Evolutionary conservation across 2,888 invertebrate species (phyloP).

Genomic region (Andrena bucephala): DNA sequence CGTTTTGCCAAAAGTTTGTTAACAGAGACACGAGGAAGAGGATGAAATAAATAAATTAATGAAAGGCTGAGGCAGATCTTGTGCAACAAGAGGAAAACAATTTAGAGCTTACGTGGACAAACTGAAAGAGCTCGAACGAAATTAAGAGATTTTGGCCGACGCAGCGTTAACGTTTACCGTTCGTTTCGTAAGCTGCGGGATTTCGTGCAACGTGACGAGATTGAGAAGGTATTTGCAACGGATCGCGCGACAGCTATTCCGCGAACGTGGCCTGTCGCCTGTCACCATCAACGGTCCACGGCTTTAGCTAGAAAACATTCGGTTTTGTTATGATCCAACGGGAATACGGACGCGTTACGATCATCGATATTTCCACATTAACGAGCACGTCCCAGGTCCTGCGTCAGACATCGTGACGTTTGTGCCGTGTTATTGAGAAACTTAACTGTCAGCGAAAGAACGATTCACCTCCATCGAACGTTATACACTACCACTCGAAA

Average conservation of each 20-base stretch:
- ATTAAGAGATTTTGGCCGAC: constrained; percentile 14
- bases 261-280: constrained; percentile 7
- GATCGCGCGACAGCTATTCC: background rate
- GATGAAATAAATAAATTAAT: too few species aligned
- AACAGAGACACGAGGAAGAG: background rate
- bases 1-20: background rate
- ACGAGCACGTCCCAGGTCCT: background rate
- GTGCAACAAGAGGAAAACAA: background rate
- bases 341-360: background rate
- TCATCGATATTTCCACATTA: background rate
- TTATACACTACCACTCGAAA: background rate
- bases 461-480: background rate
- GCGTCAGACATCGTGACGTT: background rate
- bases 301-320: background rate
- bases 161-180: background rate
- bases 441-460: constrained; percentile 7
- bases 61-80: background rate
- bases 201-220: constrained; percentile 47
- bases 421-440: background rate
- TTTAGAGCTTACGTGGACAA: background rate
- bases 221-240: constrained; percentile 18
- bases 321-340: background rate
- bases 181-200: constrained; percentile 42
- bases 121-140: background rate
- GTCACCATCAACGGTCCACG: constrained; percentile 9